phyloP scores from a whole-genome alignment of 2,797 vertebrate species.

The Spondyliosoma cantharus region DNA sequence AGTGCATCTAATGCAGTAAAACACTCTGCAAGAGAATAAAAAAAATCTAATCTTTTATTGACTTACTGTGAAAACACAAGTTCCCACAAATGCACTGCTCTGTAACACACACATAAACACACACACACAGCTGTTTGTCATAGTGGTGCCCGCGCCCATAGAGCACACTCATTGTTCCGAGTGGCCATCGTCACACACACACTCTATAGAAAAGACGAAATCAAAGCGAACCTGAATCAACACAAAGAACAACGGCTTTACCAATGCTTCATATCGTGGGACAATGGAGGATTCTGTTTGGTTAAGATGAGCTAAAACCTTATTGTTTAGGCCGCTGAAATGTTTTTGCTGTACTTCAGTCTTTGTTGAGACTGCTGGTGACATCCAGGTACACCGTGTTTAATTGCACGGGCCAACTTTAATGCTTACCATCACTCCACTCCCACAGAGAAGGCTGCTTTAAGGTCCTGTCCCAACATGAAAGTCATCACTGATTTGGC shows the following conservation, averaged over 20 bases:
- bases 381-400: slow-evolving; percentile 56
- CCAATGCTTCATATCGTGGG: not conserved
- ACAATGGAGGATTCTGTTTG: slow-evolving; percentile 30
- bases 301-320: not conserved
- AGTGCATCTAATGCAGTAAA: slow-evolving; percentile 21
- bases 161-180: slow-evolving; percentile 65
- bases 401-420: slow-evolving; percentile 49
- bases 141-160: slow-evolving; percentile 58
- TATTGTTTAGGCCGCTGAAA: slow-evolving; percentile 12
- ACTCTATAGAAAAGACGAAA: slow-evolving; percentile 43
- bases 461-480: slow-evolving; percentile 65
- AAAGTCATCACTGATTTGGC: slow-evolving; percentile 57
- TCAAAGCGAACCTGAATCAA: slow-evolving; percentile 56
- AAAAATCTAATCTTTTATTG: slow-evolving; percentile 28
- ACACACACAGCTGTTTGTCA: slow-evolving; percentile 45
- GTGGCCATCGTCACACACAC: slow-evolving; percentile 29
- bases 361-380: slow-evolving; percentile 52
- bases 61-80: slow-evolving; percentile 39
- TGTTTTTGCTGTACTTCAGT: slow-evolving; percentile 8
- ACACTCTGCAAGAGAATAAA: not conserved
- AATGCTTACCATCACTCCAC: slow-evolving; percentile 52
- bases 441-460: slow-evolving; percentile 47
- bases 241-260: slow-evolving; percentile 31
- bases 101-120: slow-evolving; percentile 21
- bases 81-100: slow-evolving; percentile 26